phyloP scores from a whole-genome alignment of 92 coral and sea anemone genomes.

The Epizoanthus illoricatus region DNA sequence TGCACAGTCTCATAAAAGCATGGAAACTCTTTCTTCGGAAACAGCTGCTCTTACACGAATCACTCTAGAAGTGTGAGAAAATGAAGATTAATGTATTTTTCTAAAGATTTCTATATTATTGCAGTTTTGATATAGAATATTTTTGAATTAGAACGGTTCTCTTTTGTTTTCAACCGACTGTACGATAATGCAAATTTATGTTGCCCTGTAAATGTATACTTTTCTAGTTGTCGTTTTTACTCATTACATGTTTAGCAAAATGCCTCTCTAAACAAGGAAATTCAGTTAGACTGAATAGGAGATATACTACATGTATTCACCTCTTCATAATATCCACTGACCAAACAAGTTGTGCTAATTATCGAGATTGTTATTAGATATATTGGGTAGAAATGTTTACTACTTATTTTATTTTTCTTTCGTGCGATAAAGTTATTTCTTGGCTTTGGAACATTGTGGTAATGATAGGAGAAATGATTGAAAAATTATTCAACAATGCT shows the following conservation, averaged over 20 bases:
- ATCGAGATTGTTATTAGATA: too few relatives aligned
- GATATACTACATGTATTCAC: not conserved
- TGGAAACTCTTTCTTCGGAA: not conserved
- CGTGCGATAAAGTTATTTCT: not conserved
- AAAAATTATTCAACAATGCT: not conserved
- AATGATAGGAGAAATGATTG: not conserved
- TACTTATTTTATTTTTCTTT: not conserved
- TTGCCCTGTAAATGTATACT: not conserved
- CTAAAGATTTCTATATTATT: not conserved
- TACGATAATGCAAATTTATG: not conserved
- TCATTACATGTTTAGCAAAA: constrained; percentile 2
- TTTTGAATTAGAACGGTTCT: not conserved
- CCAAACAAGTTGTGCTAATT: not conserved
- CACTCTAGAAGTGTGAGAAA: not conserved
- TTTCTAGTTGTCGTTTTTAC: not conserved
- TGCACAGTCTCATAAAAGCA: not conserved
- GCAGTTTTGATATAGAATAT: not conserved
- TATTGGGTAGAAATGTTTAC: too few relatives aligned
- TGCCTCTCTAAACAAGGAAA: not conserved
- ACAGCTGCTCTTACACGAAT: not conserved
- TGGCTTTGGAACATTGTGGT: not conserved
- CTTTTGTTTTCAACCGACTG: not conserved
- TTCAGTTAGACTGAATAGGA: not conserved
- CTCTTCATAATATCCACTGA: not conserved
- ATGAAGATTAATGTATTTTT: not conserved